Evolutionary conservation across 2,888 invertebrate genomes (phyloP).

Genomic region (Parelbella ahira): DNA sequence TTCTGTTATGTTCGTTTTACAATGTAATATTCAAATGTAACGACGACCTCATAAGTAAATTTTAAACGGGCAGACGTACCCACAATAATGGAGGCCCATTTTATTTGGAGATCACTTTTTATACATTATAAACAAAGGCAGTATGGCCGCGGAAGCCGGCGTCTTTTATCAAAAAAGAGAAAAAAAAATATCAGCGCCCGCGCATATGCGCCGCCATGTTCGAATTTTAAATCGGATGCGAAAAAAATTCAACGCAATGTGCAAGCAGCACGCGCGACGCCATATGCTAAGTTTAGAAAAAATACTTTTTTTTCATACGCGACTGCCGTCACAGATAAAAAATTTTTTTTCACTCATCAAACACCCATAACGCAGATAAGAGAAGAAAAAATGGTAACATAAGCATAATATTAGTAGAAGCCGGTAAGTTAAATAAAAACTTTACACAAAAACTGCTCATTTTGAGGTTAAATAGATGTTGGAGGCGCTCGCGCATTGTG

Average conservation of each 20-base stretch:
- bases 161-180: constrained; percentile 45
- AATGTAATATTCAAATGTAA: constrained; percentile 6
- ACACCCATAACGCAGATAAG: constrained; percentile 63
- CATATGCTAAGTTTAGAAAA: constrained; percentile 61
- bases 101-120: constrained; percentile 38
- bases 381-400: constrained; percentile 70
- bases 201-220: constrained; percentile 67
- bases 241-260: constrained; percentile 76
- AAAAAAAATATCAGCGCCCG: constrained; percentile 56
- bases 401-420: constrained; percentile 76
- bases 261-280: constrained; percentile 67
- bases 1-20: too few species aligned
- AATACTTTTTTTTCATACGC: constrained; percentile 51
- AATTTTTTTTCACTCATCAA: constrained; percentile 53
- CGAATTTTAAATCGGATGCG: constrained; percentile 76
- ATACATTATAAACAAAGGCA: constrained; percentile 36
- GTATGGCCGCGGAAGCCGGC: constrained; percentile 44
- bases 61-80: constrained; percentile 27
- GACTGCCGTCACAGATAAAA: constrained; percentile 29
- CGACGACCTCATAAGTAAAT: constrained; percentile 18
- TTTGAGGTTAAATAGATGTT: constrained; percentile 69
- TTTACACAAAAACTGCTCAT: constrained; percentile 58
- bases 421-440: constrained; percentile 60
- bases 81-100: constrained; percentile 31
- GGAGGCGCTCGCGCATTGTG: constrained; percentile 39